phyloP scores from a whole-genome alignment of 2,888 invertebrate genomes.

The Eledona agricola region DNA sequence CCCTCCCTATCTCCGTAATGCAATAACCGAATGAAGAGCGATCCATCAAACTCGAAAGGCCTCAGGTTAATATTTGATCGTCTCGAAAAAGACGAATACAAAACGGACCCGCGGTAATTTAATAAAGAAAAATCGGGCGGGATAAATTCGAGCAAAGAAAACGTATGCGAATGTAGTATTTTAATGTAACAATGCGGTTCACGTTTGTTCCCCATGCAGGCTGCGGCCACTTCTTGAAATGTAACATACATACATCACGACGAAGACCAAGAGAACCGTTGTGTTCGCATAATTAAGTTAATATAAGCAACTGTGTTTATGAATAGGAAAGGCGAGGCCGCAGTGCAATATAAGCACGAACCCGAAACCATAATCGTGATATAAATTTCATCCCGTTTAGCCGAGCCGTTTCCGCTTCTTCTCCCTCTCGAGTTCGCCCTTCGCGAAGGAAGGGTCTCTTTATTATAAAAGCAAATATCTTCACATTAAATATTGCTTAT shows the following conservation, averaged over 20 bases:
- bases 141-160: too few species aligned
- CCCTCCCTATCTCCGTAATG: slow-evolving; percentile 18
- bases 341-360: slow-evolving; percentile 53
- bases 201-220: too few species aligned
- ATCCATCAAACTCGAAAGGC: slow-evolving; percentile 43
- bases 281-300: slow-evolving; percentile 47
- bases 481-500: slow-evolving; percentile 61
- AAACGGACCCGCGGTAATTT: slow-evolving; percentile 29
- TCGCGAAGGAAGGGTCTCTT: slow-evolving; percentile 49
- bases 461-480: slow-evolving; percentile 60
- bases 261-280: slow-evolving; percentile 34
- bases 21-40: slow-evolving; percentile 39
- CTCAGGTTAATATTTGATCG: slow-evolving; percentile 46
- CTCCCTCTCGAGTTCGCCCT: slow-evolving; percentile 33
- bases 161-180: too few species aligned
- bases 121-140: too few species aligned
- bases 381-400: slow-evolving; percentile 54
- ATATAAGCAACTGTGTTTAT: slow-evolving; percentile 47
- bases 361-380: slow-evolving; percentile 57
- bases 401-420: slow-evolving; percentile 36
- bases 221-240: too few species aligned
- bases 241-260: too few species aligned
- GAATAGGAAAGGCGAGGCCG: slow-evolving; percentile 41
- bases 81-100: slow-evolving; percentile 44
- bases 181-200: too few species aligned